Base-by-base conservation (phyloP, 53 echinoderm and acorn worm genomes). In the Luidia sarsii region DNA sequence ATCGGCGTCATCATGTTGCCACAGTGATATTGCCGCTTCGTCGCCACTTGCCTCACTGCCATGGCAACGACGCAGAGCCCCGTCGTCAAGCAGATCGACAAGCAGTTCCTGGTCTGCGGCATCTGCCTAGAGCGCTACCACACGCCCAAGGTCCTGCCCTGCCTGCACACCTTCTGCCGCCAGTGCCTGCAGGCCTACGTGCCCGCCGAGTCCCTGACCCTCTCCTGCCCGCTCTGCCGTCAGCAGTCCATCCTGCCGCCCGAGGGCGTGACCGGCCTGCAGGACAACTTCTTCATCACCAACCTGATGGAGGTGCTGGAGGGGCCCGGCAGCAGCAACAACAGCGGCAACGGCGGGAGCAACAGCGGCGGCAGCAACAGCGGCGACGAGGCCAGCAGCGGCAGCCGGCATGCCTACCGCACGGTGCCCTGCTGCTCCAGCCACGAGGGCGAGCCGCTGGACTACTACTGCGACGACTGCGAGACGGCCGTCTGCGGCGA, bases 1-100 rank as follows among this genome's bases (percentile, higher is more conserved):
- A 75, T 30, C 74, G 37, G 50, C 52, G 50, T 37, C 66, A 81
- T 83, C 79, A 83, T 86, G 75, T 65, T 31, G 25, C 82, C 60
- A 72, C 14, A 39, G 79, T 62, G 79, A 57, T 80, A 48, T 74
- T 45, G 48, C 41, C 19, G 52, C 68, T 31, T 65, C 41, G 41
- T 11, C 41, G 11, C 11, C 73, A 74, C 75, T 16, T 21, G 65
- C 73, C 33, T 48, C 49, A 65, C 79, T 84, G 84, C 79, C 87
- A 92, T 65, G 81, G 90, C 90, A 85, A 87, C 95, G 74, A 89
- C 90, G 39, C 94, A 91, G 88, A 96, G 97, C 87, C 97, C 97
- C 18, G 97, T 96, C 57, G 91, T 96, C 93, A 93, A 93, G 83
- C 97, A 96, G 80, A 96, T 96, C 61, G 97, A 96, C 88, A 96